Conservation (phyloP, 2,888 invertebrate species). For the Cyrtodaria siliqua region DNA sequence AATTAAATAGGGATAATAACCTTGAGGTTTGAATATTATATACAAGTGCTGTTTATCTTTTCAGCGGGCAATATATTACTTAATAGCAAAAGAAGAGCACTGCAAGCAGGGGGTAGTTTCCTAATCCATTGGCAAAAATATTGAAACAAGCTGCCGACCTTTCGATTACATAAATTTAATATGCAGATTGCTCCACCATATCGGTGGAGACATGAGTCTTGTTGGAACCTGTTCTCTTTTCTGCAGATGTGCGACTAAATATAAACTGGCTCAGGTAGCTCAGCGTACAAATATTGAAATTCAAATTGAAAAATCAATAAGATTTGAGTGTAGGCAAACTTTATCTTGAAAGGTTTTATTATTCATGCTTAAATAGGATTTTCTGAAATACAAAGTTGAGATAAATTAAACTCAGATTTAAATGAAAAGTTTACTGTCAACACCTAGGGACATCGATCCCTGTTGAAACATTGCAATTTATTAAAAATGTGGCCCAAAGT, state of each 20-base stretch:
- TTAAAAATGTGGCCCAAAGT: too few species aligned
- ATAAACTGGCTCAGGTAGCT: constrained; percentile 7
- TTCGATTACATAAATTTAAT: neutral
- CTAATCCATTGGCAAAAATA: constrained; percentile 17
- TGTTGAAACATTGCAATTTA: too few species aligned
- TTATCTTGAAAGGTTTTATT: constrained; percentile 36
- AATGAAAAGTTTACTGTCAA: constrained; percentile 7
- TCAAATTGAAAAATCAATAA: constrained; percentile 42
- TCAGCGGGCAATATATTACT: too few species aligned
- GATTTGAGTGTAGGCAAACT: constrained; percentile 30
- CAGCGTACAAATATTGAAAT: constrained; percentile 4
- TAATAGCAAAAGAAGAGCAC: too few species aligned
- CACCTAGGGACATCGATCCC: too few species aligned
- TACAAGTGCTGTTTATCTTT: too few species aligned
- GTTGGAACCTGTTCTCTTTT: constrained; percentile 21
- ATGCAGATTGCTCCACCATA: neutral
- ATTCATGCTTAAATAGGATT: constrained; percentile 34
- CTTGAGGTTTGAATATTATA: too few species aligned
- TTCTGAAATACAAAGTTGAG: constrained; percentile 16
- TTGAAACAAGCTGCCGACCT: constrained; percentile 26
- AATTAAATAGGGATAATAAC: too few species aligned
- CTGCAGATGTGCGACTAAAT: constrained; percentile 8
- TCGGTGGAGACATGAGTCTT: constrained; percentile 1
- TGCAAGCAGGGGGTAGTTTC: too few species aligned
- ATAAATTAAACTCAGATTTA: constrained; percentile 41